These are phyloP conservation scores for Ceyx cyanopectus DNA, from an alignment of 2,113 vertebrate species.

Conservation along the genomic window DNA sequence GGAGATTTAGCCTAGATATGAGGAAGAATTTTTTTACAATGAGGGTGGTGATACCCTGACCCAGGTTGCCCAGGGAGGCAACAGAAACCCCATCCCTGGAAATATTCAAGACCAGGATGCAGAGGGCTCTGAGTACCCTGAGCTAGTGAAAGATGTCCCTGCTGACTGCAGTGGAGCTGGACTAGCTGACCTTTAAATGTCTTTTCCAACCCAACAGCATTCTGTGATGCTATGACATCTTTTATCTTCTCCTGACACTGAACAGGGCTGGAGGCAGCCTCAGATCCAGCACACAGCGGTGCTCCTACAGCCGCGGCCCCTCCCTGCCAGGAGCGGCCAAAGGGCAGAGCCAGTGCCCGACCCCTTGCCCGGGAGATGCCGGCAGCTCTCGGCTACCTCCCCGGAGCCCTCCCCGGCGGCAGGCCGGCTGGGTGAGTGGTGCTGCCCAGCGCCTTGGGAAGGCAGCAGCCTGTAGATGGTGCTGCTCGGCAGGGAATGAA, in stretches of 20 bases:
- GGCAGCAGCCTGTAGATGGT: constrained; percentile 41
- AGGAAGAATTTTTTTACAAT: background rate
- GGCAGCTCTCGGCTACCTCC: too few relatives aligned
- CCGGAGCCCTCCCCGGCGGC: background rate
- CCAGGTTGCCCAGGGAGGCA: background rate
- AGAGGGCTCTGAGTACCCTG: background rate
- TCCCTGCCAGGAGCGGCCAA: accelerated
- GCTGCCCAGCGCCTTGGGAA: background rate
- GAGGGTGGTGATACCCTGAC: background rate
- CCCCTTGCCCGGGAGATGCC: background rate
- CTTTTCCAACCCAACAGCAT: background rate
- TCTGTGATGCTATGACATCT: background rate
- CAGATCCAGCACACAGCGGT: accelerated
- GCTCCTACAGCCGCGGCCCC: accelerated
- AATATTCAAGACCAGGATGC: background rate
- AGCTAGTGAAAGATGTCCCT: background rate
- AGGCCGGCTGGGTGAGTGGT: background rate
- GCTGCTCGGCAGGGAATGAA: constrained; percentile 53
- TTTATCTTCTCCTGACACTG: too few relatives aligned
- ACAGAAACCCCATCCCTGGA: background rate
- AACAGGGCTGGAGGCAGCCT: background rate
- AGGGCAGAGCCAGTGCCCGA: background rate
- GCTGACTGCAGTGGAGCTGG: background rate
- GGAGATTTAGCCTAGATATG: background rate
- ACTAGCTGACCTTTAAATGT: background rate